A percentile compares a stretch with the other conserved stretches of the same genome.
phyloP scores from a whole-genome alignment of 2,888 invertebrate species.

The Chaetogeoica ovagalla region DNA sequence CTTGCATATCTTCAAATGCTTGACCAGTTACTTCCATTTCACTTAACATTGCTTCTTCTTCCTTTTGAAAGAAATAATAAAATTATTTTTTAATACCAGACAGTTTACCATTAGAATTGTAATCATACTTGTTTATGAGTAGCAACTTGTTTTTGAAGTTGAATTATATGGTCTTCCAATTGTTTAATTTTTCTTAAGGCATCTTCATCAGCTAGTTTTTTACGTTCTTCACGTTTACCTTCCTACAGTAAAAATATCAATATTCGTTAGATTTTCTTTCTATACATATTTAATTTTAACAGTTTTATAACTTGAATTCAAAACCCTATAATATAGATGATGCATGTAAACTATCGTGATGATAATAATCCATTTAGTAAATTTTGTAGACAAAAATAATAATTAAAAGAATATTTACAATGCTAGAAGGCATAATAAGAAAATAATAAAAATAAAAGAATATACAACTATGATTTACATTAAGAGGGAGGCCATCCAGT shows the following conservation, averaged over 20 bases:
- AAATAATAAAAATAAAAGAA: too few species aligned
- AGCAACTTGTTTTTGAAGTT: conserved; percentile 87
- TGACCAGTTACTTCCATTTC: conserved; percentile 99
- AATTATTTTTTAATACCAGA: neutral
- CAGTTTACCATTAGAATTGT: neutral
- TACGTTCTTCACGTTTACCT: conserved; percentile 85
- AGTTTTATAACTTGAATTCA: too few species aligned
- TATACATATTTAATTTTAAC: too few species aligned
- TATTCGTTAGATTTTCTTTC: too few species aligned
- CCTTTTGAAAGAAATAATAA: conserved; percentile 62
- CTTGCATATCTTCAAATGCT: conserved; percentile 99
- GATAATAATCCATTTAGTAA: too few species aligned
- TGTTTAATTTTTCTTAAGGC: conserved; percentile 91
- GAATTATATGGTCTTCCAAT: conserved; percentile 89
- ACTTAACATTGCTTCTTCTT: conserved; percentile 93
- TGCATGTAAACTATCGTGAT: too few species aligned
- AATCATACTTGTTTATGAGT: conserved; percentile 73
- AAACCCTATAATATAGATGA: too few species aligned
- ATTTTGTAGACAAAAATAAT: too few species aligned
- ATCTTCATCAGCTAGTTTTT: conserved; percentile 92
- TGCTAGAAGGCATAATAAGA: too few species aligned
- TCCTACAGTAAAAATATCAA: conserved; percentile 59
- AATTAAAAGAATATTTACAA: too few species aligned
- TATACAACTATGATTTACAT: too few species aligned
- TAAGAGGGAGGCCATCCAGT: too few species aligned